These are phyloP conservation scores for Pissodes strobi DNA, from an alignment of 1,140 invertebrate genomes.

Conservation along the genomic window DNA sequence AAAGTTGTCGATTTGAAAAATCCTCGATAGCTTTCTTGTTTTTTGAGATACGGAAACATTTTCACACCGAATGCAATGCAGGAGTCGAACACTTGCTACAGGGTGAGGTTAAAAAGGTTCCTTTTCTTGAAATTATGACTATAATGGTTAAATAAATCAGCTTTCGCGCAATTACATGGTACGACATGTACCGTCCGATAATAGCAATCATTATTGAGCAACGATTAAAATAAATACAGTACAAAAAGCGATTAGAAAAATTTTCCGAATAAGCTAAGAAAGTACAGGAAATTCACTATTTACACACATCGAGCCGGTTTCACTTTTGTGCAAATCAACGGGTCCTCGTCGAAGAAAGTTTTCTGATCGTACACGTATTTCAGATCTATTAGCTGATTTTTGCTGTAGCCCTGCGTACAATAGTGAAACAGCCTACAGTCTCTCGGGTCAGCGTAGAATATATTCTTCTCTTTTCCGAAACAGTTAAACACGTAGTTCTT, in stretches of 20 bases:
- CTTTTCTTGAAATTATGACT: no score
- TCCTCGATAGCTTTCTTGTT: no score
- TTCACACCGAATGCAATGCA: no score
- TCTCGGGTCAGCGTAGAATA: constrained; percentile 62
- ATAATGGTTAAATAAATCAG: no score
- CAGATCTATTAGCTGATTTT: constrained; percentile 63
- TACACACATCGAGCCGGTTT: constrained; percentile 52
- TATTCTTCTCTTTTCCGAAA: constrained; percentile 60
- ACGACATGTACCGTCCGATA: no score
- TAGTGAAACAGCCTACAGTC: constrained; percentile 66
- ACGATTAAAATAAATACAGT: no score
- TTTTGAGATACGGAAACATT: no score
- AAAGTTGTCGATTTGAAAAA: no score
- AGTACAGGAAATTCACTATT: constrained; percentile 21
- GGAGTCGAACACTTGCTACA: no score
- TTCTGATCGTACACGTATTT: constrained; percentile 65
- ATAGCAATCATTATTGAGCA: no score
- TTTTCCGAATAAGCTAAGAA: neutral
- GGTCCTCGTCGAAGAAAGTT: constrained; percentile 61
- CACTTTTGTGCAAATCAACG: constrained; percentile 58
- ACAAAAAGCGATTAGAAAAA: neutral
- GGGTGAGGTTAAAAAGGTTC: no score
- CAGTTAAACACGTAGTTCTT: constrained; percentile 59
- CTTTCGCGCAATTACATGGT: no score
- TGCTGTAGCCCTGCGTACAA: constrained; percentile 63